A percentile compares a stretch with the other conserved stretches of the same genome.
phyloP scores from a whole-genome alignment of 35 echinoderm and acorn worm genomes.

The Hemicentrotus pulcherrimus region DNA sequence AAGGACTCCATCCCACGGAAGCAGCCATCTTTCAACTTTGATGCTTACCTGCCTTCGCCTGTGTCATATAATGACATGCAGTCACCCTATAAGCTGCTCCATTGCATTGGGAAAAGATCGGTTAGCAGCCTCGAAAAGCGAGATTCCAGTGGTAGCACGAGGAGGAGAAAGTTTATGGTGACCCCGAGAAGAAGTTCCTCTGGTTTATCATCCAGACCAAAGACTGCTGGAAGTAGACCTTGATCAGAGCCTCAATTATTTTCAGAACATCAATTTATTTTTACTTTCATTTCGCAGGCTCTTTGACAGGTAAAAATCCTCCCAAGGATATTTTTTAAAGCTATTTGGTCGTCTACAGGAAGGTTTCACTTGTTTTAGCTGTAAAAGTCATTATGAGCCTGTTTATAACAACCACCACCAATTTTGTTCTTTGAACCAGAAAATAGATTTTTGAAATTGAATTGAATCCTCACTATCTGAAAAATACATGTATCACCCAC shows the following conservation, averaged over 20 bases:
- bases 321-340: no score
- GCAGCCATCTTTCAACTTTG: not conserved
- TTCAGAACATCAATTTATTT: not conserved
- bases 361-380: no score
- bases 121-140: not conserved
- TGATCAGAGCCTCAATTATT: not conserved
- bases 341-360: no score
- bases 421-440: no score
- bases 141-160: not conserved
- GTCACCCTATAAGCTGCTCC: conserved; percentile 30
- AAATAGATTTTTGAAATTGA: no score
- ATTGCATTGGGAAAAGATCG: conserved; percentile 33
- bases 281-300: no score
- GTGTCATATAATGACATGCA: conserved; percentile 35
- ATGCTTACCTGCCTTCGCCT: not conserved
- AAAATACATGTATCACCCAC: no score
- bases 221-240: not conserved
- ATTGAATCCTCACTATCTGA: no score
- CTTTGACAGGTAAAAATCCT: no score
- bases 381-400: no score
- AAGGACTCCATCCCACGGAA: not conserved
- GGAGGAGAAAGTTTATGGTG: conserved; percentile 14
- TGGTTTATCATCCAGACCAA: not conserved
- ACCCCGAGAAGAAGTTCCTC: not conserved
- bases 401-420: no score